Evolutionary conservation across 2,113 vertebrate species (phyloP).

Genomic region (Epinephelus cyanopodus): DNA sequence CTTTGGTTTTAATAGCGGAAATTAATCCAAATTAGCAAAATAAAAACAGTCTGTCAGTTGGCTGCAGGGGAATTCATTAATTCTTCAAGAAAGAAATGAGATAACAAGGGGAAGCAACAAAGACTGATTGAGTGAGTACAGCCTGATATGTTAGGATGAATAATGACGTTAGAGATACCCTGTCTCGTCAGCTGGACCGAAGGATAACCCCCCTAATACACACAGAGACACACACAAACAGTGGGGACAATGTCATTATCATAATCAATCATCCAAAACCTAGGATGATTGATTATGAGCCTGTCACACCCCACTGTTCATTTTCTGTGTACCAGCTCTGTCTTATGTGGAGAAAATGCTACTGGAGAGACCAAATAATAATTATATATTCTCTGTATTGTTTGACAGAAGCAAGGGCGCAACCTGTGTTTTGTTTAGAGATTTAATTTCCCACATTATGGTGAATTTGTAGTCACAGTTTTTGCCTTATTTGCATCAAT

Average conservation of each 20-base stretch:
- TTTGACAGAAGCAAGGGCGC: neutral
- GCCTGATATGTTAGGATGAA: neutral
- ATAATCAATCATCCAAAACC: constrained; percentile 51
- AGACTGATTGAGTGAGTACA: constrained; percentile 2
- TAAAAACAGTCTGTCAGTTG: neutral
- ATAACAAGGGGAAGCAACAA: constrained; percentile 24
- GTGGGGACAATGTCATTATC: constrained; percentile 26
- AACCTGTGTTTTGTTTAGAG: too few species aligned
- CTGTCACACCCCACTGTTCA: constrained; percentile 13
- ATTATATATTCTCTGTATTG: neutral
- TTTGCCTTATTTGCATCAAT: too few species aligned
- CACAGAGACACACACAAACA: constrained; percentile 1
- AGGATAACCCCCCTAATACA: neutral
- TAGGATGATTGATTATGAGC: constrained; percentile 32
- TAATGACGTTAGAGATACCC: constrained; percentile 2
- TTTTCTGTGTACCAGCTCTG: neutral
- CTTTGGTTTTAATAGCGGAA: neutral
- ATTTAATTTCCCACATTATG: too few species aligned
- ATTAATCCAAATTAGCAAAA: neutral
- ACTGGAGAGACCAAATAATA: neutral
- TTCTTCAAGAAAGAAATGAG: neutral
- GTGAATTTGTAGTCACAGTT: too few species aligned
- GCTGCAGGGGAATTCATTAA: neutral
- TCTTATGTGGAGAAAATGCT: neutral
- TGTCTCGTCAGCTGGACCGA: neutral